Conservation (phyloP, 2,797 vertebrate genomes). For the Graptemys geographica region DNA sequence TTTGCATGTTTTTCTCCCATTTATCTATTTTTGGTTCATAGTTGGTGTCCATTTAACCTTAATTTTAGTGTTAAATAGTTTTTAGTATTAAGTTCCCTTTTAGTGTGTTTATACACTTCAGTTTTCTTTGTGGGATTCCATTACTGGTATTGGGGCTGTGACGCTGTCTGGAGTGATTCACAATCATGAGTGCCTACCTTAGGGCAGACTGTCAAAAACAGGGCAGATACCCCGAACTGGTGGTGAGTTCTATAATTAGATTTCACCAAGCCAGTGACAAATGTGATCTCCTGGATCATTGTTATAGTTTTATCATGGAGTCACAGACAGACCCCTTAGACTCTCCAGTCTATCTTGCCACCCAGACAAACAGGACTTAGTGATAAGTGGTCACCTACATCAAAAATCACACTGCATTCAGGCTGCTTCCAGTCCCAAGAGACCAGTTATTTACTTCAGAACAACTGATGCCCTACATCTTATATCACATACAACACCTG, state of each 20-base stretch:
- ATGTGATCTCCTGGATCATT: neutral
- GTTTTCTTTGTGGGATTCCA: neutral
- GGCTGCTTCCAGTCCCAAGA: neutral
- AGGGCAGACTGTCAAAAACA: neutral
- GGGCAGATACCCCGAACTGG: neutral
- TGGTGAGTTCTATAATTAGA: neutral
- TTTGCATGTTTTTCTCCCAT: too few species aligned
- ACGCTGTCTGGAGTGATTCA: neutral
- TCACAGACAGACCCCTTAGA: neutral
- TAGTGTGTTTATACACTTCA: neutral
- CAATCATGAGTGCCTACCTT: neutral
- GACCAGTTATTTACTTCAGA: neutral
- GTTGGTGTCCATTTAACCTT: too few species aligned
- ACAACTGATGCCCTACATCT: neutral
- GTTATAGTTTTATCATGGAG: neutral
- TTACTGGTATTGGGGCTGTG: neutral
- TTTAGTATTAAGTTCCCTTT: neutral
- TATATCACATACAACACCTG: neutral
- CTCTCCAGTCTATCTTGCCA: neutral
- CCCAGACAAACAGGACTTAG: neutral
- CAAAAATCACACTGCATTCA: neutral
- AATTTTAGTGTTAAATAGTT: too few species aligned
- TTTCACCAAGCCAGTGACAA: neutral
- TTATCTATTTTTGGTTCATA: too few species aligned
- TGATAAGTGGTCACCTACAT: neutral